phyloP scores from a whole-genome alignment of 2,797 vertebrate species.

The Cuniculus paca region DNA sequence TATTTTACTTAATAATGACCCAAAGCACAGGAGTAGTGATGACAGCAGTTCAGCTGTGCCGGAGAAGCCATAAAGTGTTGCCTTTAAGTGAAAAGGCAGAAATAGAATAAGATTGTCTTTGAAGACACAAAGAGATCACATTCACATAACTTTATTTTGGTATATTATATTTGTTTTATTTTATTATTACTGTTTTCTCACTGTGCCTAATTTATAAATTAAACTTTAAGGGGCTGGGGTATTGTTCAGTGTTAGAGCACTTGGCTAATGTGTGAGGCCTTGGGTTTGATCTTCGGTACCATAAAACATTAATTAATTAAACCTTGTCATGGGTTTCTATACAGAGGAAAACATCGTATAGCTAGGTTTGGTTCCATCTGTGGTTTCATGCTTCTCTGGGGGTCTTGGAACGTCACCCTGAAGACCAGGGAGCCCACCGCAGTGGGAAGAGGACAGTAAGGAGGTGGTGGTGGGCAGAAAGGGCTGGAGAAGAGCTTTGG shows the following conservation, averaged over 20 bases:
- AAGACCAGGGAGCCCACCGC: not conserved
- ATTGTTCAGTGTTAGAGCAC: not conserved
- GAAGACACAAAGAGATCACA: not conserved
- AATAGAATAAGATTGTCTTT: not conserved
- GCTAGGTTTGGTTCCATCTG: not conserved
- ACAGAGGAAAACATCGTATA: not conserved
- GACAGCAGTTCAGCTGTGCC: not conserved
- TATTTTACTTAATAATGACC: not conserved
- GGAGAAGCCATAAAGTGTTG: not conserved
- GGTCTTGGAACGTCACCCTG: not conserved
- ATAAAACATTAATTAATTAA: not conserved
- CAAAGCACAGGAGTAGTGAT: not conserved
- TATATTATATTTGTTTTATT: not conserved
- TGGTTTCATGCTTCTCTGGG: not conserved
- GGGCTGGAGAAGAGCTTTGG: not conserved
- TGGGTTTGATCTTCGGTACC: not conserved
- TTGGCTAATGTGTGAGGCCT: not conserved
- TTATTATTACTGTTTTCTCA: not conserved
- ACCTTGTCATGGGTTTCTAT: not conserved
- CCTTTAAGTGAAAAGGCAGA: not conserved
- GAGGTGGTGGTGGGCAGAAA: not conserved
- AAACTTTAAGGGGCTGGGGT: not conserved
- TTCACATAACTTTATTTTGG: not conserved
- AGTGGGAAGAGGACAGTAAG: too few relatives aligned
- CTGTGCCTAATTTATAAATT: not conserved